Evolutionary conservation across 2,113 vertebrate genomes (phyloP).

Genomic region (Noctilio leporinus): DNA sequence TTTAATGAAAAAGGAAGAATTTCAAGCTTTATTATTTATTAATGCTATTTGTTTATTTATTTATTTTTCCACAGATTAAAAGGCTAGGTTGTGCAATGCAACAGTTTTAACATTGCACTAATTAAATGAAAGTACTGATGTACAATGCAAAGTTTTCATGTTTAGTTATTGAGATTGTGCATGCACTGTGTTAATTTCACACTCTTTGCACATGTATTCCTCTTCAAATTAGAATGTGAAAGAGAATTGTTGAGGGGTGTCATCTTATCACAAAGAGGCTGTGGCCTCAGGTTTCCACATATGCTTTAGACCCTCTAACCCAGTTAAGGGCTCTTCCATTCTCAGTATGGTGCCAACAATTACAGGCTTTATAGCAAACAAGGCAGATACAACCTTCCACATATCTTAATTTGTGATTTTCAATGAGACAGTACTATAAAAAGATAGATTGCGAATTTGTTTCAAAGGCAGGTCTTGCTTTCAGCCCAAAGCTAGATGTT

Average conservation of each 20-base stretch:
- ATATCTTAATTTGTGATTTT: background rate
- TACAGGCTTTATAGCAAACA: background rate
- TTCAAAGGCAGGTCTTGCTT: background rate
- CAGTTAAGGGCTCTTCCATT: background rate
- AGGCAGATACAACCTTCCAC: background rate
- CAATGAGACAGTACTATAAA: background rate
- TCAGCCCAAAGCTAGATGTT: background rate
- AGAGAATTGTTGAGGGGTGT: background rate
- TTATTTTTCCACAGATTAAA: background rate
- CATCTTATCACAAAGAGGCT: background rate
- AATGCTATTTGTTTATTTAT: background rate
- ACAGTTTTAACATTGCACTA: background rate
- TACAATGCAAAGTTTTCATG: background rate
- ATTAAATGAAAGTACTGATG: slow-evolving; percentile 16
- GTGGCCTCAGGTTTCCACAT: background rate
- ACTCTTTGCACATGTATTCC: slow-evolving; percentile 37
- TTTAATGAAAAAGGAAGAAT: background rate
- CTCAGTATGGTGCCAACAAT: background rate
- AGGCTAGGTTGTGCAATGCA: background rate
- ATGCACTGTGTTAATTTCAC: slow-evolving; percentile 50
- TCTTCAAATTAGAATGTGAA: background rate
- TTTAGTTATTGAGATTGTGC: slow-evolving; percentile 21
- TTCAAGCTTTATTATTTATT: background rate
- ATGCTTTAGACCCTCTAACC: background rate
- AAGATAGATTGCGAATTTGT: background rate